A percentile compares a stretch with the other conserved stretches of the same genome.
phyloP scores from a whole-genome alignment of 2,797 vertebrate species.

The Podarcis siculus region DNA sequence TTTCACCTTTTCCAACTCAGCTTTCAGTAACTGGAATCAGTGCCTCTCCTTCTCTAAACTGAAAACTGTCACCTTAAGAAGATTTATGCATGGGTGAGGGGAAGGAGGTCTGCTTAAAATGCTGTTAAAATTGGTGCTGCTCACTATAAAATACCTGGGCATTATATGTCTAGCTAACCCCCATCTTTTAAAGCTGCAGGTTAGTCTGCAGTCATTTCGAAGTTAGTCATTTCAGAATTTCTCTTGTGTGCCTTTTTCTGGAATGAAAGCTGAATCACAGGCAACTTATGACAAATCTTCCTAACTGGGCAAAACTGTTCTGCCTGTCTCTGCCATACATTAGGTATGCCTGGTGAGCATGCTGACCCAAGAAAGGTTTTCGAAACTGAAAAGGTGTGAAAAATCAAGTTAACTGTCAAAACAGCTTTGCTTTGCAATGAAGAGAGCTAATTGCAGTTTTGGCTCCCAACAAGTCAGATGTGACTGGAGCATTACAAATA shows the following conservation, averaged over 20 bases:
- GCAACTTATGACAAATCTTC: background rate
- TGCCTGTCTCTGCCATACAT: background rate
- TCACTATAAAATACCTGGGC: background rate
- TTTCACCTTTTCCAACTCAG: background rate
- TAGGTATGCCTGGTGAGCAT: background rate
- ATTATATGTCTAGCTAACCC: background rate
- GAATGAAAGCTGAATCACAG: background rate
- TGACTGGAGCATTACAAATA: background rate
- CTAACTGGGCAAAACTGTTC: background rate
- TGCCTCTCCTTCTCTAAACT: background rate
- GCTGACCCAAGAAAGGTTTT: background rate
- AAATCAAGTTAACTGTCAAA: background rate
- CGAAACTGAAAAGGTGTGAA: background rate
- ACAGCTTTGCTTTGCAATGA: background rate
- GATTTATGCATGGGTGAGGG: no score
- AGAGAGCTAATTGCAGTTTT: slow-evolving; percentile 29
- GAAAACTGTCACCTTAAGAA: background rate
- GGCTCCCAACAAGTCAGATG: background rate
- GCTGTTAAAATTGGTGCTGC: background rate
- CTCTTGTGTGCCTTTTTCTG: background rate
- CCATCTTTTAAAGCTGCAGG: background rate
- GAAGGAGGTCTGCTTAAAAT: no score
- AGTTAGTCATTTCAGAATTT: background rate
- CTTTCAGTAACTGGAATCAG: background rate
- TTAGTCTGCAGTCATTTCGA: background rate